Evolutionary conservation across 2,888 invertebrate genomes (phyloP).

Genomic region (Pristionchus entomophagus): DNA sequence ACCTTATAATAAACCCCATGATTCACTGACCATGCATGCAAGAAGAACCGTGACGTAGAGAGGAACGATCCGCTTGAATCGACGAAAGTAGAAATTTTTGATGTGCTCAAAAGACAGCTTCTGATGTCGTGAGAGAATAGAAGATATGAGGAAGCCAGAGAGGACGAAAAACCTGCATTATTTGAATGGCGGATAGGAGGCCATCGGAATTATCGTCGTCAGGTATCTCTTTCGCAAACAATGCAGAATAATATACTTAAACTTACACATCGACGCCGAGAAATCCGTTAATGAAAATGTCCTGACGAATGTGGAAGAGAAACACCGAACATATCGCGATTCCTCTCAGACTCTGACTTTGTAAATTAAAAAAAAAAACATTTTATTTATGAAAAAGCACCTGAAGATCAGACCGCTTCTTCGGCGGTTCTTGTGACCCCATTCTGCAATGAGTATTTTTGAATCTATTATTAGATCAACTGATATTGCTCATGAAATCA

Average conservation of each 20-base stretch:
- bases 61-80: slow-evolving; percentile 31
- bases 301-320: slow-evolving; percentile 18
- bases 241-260: too few species aligned
- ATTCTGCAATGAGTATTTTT: too few species aligned
- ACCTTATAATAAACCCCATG: too few species aligned
- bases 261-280: slow-evolving; percentile 10
- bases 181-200: neutral
- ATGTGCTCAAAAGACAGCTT: neutral
- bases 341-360: neutral
- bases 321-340: neutral
- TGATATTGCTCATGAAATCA: too few species aligned
- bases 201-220: too few species aligned
- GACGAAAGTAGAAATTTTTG: slow-evolving; percentile 21
- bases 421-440: too few species aligned
- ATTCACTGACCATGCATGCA: neutral
- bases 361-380: neutral
- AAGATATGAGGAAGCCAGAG: slow-evolving; percentile 38
- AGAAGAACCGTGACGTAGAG: slow-evolving; percentile 1
- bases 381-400: too few species aligned
- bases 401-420: neutral
- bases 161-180: slow-evolving; percentile 43
- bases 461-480: too few species aligned
- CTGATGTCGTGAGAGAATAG: slow-evolving; percentile 1
- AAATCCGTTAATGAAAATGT: slow-evolving; percentile 9
- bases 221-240: too few species aligned